phyloP scores from a whole-genome alignment of 1,140 invertebrate genomes.

The Heliconius congener region DNA sequence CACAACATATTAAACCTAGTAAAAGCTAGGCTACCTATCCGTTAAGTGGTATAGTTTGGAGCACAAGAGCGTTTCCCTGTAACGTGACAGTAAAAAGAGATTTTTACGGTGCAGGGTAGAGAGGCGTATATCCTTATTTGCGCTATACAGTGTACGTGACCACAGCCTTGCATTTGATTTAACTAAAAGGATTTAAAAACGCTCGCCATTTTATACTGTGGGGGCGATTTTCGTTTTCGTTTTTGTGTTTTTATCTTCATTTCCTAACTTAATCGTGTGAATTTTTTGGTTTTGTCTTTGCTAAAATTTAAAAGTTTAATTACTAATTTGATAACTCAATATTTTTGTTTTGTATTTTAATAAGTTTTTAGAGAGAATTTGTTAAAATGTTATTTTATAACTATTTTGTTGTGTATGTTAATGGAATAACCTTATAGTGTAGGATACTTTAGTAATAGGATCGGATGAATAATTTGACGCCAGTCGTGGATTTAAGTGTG shows the following conservation, averaged over 20 bases:
- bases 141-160: constrained; percentile 53
- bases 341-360: not conserved
- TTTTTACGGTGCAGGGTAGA: constrained; percentile 56
- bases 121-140: constrained; percentile 64
- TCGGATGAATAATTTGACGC: too few species aligned
- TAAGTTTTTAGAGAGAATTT: not conserved
- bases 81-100: constrained; percentile 55
- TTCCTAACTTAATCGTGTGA: not conserved
- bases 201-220: constrained; percentile 17
- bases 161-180: constrained; percentile 52
- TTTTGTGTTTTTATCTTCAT: not conserved
- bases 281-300: not conserved
- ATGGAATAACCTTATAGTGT: not conserved
- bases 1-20: not conserved
- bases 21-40: constrained; percentile 29
- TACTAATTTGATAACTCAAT: not conserved
- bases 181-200: constrained; percentile 44
- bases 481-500: too few species aligned
- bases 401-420: not conserved
- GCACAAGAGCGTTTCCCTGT: constrained; percentile 61
- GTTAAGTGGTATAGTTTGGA: constrained; percentile 45
- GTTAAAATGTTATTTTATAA: constrained; percentile 4
- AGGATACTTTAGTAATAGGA: not conserved
- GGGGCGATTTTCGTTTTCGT: constrained; percentile 14
- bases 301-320: not conserved